These are phyloP conservation scores for Ciconia stormi DNA, from an alignment of 2,113 vertebrate species.

Conservation along the genomic window DNA sequence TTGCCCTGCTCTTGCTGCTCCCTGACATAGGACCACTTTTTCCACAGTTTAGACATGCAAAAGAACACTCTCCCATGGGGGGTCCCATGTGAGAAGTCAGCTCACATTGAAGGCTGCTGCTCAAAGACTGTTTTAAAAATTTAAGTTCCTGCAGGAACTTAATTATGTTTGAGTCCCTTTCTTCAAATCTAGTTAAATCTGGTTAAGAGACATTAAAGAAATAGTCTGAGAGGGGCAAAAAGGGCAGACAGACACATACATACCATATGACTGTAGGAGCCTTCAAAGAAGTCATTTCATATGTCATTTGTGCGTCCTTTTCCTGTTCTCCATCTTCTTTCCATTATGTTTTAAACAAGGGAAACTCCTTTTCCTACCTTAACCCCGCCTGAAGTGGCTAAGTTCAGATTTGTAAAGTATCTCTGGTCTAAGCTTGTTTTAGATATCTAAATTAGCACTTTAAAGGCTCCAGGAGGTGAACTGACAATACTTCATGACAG, in stretches of 20 bases:
- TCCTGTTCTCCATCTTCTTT: background rate
- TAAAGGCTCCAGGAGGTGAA: background rate
- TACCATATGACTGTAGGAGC: background rate
- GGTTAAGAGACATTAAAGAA: background rate
- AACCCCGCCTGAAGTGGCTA: background rate
- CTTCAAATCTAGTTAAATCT: background rate
- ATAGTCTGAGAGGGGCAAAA: background rate
- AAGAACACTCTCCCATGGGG: background rate
- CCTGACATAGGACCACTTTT: background rate
- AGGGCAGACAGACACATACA: background rate
- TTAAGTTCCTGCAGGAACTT: background rate
- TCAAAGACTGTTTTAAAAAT: background rate
- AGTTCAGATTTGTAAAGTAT: background rate
- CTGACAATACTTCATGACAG: background rate
- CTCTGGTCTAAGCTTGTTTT: background rate
- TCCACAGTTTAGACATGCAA: background rate
- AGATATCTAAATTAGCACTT: constrained; percentile 5
- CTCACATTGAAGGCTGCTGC: background rate
- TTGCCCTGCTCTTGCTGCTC: background rate
- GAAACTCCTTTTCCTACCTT: background rate
- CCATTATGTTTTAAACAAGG: background rate
- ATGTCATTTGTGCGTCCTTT: background rate
- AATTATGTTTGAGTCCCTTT: background rate
- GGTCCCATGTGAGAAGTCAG: background rate
- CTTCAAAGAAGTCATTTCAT: background rate